Percentiles rank a stretch among this genome's conserved stretches.
Conservation (phyloP, 2,888 invertebrate species). For the Ariolimax columbianus region DNA sequence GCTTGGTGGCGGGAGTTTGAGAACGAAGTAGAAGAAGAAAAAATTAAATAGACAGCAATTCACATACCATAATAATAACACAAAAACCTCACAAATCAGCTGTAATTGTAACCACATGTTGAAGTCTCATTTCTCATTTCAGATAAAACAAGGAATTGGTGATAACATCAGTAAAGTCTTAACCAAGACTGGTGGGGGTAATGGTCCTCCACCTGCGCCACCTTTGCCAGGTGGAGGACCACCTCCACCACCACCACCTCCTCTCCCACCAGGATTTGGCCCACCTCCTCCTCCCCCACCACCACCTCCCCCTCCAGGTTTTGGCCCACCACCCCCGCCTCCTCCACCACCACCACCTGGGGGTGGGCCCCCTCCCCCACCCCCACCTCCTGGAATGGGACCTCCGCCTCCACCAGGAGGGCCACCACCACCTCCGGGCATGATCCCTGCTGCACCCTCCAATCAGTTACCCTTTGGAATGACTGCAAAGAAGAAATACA, state of each 20-base stretch:
- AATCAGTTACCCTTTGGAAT: conserved; percentile 88
- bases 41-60: too few relatives aligned
- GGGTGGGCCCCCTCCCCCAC: conserved; percentile 45
- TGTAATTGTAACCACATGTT: too few relatives aligned
- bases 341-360: conserved; percentile 53
- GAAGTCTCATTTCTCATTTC: conserved; percentile 43
- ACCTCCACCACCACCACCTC: conserved; percentile 36
- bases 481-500: conserved; percentile 95
- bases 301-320: conserved; percentile 37
- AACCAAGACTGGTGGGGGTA: conserved; percentile 49
- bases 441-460: conserved; percentile 59
- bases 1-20: too few relatives aligned
- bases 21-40: too few relatives aligned
- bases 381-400: conserved; percentile 57
- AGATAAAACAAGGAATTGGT: conserved; percentile 68
- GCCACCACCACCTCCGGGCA: conserved; percentile 48
- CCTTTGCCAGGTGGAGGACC: conserved; percentile 36
- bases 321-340: conserved; percentile 46
- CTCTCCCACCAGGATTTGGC: conserved; percentile 38
- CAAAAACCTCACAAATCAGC: too few relatives aligned
- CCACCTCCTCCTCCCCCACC: conserved; percentile 49
- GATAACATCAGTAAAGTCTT: conserved; percentile 62
- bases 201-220: conserved; percentile 33
- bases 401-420: conserved; percentile 55
- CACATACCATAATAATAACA: too few relatives aligned